phyloP scores from a whole-genome alignment of 2,797 vertebrate species.

The Enteromius paludinosus region DNA sequence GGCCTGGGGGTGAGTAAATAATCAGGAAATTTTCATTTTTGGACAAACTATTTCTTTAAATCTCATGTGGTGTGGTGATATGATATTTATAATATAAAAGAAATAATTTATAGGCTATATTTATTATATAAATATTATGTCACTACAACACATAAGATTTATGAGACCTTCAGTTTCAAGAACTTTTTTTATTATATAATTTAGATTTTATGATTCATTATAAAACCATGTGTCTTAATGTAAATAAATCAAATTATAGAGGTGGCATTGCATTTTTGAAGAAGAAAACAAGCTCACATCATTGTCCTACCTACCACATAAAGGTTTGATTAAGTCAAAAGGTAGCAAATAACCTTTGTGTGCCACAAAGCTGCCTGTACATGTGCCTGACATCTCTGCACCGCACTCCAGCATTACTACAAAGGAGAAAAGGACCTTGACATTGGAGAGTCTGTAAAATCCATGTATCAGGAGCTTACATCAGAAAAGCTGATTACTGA shows the following conservation, averaged over 20 bases:
- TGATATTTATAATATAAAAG: neutral
- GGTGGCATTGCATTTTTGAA: neutral
- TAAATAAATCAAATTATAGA: neutral
- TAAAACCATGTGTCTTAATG: neutral
- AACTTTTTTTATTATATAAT: neutral
- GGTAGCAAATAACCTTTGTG: constrained; percentile 23
- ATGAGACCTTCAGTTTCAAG: neutral
- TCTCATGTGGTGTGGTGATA: neutral
- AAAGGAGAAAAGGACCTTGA: constrained; percentile 55
- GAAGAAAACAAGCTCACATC: neutral
- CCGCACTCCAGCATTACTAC: constrained; percentile 12
- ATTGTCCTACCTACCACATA: neutral
- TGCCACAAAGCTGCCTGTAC: constrained; percentile 17
- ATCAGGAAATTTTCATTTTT: neutral
- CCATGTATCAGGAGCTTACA: constrained; percentile 58
- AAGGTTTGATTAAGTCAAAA: constrained; percentile 28
- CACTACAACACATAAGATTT: neutral
- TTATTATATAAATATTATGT: neutral
- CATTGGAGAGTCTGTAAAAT: constrained; percentile 50
- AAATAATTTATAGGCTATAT: neutral
- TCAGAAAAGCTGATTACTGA: constrained; percentile 73
- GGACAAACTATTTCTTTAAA: neutral
- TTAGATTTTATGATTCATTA: neutral
- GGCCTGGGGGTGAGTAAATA: constrained; percentile 6
- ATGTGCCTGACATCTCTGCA: constrained; percentile 20